A percentile compares a stretch with the other conserved stretches of the same genome.
Conservation (phyloP, 2,797 vertebrate species). For the Danio jaintianensis region DNA sequence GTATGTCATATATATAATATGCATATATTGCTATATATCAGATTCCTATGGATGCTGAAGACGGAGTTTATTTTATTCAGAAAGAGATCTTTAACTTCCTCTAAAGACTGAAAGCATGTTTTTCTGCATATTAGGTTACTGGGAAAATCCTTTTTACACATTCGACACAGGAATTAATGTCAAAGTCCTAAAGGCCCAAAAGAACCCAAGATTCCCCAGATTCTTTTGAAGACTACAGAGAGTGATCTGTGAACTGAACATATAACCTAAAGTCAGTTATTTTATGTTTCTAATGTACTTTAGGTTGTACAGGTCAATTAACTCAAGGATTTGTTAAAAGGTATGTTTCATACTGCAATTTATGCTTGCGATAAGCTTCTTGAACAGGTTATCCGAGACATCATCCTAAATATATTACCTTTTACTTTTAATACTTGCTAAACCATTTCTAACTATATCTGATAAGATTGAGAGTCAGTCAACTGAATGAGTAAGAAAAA, state of each 20-base stretch:
- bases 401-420: not conserved
- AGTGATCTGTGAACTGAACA: too few species aligned
- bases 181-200: too few species aligned
- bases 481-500: not conserved
- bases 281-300: not conserved
- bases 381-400: not conserved
- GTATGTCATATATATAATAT: too few species aligned
- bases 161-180: not conserved
- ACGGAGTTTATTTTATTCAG: not conserved
- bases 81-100: not conserved
- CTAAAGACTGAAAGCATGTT: not conserved
- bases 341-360: not conserved
- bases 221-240: too few species aligned
- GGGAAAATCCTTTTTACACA: not conserved
- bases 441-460: not conserved
- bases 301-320: not conserved
- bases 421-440: not conserved
- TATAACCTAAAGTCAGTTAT: too few species aligned
- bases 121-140: not conserved
- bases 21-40: too few species aligned
- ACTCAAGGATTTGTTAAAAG: not conserved
- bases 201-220: too few species aligned
- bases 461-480: slow-evolving; percentile 14
- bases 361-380: not conserved
- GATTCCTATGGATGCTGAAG: too few species aligned